These are phyloP conservation scores for Solea senegalensis DNA, from an alignment of 2,113 vertebrate species.

Conservation along the genomic window DNA sequence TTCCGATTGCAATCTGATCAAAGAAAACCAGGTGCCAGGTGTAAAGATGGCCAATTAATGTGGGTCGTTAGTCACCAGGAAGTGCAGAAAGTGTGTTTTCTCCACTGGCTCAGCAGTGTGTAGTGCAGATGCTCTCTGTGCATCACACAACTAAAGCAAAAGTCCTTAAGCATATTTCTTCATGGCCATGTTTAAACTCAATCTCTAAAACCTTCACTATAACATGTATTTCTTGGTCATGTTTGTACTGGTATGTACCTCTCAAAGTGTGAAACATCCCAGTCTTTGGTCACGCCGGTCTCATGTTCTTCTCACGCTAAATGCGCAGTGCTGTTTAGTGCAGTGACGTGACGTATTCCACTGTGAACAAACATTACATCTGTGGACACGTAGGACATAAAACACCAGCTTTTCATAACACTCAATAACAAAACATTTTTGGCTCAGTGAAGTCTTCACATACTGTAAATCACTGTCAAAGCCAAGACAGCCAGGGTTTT, in stretches of 20 bases:
- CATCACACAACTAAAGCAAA: no score
- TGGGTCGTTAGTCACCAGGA: background rate
- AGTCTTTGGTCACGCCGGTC: background rate
- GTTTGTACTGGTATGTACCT: background rate
- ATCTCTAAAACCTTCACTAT: background rate
- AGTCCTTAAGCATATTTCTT: no score
- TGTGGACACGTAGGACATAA: background rate
- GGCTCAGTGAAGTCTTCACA: background rate
- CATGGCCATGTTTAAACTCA: background rate
- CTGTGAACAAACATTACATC: background rate
- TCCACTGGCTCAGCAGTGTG: background rate
- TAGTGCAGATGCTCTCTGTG: background rate
- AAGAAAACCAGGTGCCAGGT: no score
- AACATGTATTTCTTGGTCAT: background rate
- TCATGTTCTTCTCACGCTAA: no score
- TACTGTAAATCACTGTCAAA: constrained; percentile 18
- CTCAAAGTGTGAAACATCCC: background rate
- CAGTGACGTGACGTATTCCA: no score
- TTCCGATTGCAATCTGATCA: no score
- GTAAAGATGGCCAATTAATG: no score
- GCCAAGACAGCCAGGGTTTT: constrained; percentile 8
- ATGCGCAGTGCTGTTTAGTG: no score
- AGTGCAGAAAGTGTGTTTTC: background rate
- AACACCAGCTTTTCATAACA: background rate
- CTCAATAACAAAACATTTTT: background rate